Conservation (phyloP, 2,113 vertebrate genomes). For the Triplophysa dalaica region DNA sequence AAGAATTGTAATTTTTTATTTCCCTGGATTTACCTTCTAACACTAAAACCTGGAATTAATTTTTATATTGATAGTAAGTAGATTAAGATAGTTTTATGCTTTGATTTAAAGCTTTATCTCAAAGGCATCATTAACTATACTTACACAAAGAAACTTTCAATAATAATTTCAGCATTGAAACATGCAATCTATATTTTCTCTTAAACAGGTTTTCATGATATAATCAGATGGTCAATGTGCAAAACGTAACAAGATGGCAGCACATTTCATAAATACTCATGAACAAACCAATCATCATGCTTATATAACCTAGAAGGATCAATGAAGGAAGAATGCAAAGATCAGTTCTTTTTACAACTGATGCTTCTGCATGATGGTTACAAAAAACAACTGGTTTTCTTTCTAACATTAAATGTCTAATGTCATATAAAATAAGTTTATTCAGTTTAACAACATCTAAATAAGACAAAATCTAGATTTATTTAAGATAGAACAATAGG, state of each 20-base stretch:
- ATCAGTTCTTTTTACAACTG: background rate
- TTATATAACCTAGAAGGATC: slow-evolving; percentile 64
- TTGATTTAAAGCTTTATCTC: too few species aligned
- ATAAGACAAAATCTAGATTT: background rate
- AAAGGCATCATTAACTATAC: too few species aligned
- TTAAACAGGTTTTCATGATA: background rate
- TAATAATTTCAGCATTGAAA: too few species aligned
- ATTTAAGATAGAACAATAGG: background rate
- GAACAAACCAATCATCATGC: slow-evolving; percentile 65
- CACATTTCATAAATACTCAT: slow-evolving; percentile 53
- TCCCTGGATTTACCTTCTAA: too few species aligned
- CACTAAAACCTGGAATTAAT: too few species aligned
- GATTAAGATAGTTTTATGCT: too few species aligned
- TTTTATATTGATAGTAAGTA: too few species aligned
- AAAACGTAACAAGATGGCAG: slow-evolving; percentile 63
- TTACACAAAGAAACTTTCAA: too few species aligned
- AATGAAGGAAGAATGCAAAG: fast-evolving
- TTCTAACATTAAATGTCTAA: background rate
- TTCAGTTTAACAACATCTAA: background rate
- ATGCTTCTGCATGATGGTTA: background rate
- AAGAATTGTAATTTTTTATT: too few species aligned
- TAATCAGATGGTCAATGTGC: slow-evolving; percentile 69
- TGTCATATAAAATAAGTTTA: background rate
- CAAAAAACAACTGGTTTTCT: background rate
- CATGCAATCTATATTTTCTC: too few species aligned